Evolutionary conservation across 92 coral and sea anemone genomes (phyloP).

Genomic region (Siderastrea radians): DNA sequence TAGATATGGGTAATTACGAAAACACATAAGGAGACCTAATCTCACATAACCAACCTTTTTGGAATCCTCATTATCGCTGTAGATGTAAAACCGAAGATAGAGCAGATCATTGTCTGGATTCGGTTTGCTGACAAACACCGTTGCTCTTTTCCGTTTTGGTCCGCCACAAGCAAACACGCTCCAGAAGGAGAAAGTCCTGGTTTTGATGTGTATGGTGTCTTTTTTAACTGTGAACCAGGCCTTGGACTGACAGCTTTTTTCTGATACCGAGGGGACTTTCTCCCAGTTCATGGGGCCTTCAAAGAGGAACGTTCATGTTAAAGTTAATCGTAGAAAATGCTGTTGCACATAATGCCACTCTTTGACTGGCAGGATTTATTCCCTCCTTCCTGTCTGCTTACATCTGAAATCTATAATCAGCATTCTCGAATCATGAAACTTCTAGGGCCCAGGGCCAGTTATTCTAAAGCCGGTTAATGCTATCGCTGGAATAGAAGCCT

Average conservation of each 20-base stretch:
- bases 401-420: no score
- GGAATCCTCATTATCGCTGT: slow-evolving; percentile 45
- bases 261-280: slow-evolving; percentile 23
- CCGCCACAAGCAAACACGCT: slow-evolving; percentile 47
- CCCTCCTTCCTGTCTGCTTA: no score
- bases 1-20: no score
- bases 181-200: slow-evolving; percentile 49
- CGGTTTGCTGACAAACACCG: slow-evolving; percentile 38
- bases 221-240: slow-evolving; percentile 40
- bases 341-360: no score
- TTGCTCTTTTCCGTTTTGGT: slow-evolving; percentile 42
- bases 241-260: slow-evolving; percentile 31
- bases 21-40: no score
- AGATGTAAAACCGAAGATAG: slow-evolving; percentile 26
- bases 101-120: background rate
- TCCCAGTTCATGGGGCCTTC: slow-evolving; percentile 27
- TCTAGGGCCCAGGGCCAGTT: no score
- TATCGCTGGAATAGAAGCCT: no score
- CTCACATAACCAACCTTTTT: slow-evolving; percentile 14
- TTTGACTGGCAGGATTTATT: no score
- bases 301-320: background rate
- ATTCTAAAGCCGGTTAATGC: no score
- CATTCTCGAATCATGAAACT: no score
- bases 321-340: no score
- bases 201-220: slow-evolving; percentile 35